Conservation (phyloP, 1,140 invertebrate genomes). For the Aradophagus sp. region DNA sequence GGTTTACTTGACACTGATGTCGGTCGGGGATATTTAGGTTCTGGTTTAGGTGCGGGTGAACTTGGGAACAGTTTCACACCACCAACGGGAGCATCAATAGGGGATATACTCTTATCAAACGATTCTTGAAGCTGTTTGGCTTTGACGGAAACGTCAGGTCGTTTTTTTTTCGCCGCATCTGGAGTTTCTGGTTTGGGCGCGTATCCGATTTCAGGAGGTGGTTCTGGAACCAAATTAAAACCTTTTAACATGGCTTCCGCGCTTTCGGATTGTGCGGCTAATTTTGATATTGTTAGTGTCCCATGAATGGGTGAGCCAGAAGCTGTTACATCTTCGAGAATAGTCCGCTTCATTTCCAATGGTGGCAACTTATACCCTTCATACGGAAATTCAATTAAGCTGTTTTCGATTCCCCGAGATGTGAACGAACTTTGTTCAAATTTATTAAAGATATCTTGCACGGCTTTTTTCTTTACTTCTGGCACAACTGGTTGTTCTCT, state of each 20-base stretch:
- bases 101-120: conserved; percentile 75
- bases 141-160: conserved; percentile 77
- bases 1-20: conserved; percentile 33
- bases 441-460: conserved; percentile 68
- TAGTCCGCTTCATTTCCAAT: conserved; percentile 63
- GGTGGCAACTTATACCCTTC: conserved; percentile 66
- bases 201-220: conserved; percentile 83
- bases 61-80: conserved; percentile 79
- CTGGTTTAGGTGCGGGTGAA: conserved; percentile 57
- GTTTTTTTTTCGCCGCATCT: conserved; percentile 68
- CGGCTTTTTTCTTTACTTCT: conserved; percentile 63
- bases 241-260: conserved; percentile 70
- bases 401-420: conserved; percentile 68
- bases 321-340: conserved; percentile 66
- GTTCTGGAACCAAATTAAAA: conserved; percentile 80
- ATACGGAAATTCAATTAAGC: conserved; percentile 70
- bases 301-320: conserved; percentile 66
- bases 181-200: conserved; percentile 75
- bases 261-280: conserved; percentile 68
- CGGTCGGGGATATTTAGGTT: conserved; percentile 48
- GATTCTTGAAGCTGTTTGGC: conserved; percentile 80
- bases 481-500: conserved; percentile 53
- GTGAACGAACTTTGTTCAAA: conserved; percentile 62
- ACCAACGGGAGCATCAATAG: conserved; percentile 78
- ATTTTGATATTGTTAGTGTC: conserved; percentile 65